phyloP scores from a whole-genome alignment of 2,113 vertebrate genomes.

The Cacatua alba region DNA sequence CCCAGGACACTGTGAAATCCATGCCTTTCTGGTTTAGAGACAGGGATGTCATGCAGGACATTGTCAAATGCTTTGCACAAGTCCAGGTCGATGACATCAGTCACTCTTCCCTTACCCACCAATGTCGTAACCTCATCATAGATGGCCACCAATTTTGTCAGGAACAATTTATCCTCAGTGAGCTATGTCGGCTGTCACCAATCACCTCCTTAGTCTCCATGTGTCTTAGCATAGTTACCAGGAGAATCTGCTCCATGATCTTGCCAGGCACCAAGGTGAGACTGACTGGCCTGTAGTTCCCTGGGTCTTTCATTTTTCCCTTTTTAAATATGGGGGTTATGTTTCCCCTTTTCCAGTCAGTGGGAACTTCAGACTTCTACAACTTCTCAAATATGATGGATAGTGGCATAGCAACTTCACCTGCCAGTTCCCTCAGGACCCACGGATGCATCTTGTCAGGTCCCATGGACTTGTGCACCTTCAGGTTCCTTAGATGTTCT shows the following conservation, averaged over 20 bases:
- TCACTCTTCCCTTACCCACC: neutral
- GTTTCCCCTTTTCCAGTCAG: neutral
- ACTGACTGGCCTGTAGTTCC: neutral
- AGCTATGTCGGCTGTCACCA: neutral
- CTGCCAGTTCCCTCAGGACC: neutral
- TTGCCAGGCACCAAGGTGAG: neutral
- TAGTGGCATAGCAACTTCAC: neutral
- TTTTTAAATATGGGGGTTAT: neutral
- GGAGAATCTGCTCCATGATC: neutral
- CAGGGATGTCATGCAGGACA: neutral
- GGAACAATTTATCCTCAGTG: neutral
- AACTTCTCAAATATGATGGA: neutral
- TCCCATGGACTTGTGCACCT: neutral
- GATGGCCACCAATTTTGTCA: neutral
- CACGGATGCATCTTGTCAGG: neutral
- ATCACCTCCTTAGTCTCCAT: neutral
- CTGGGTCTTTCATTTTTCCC: neutral
- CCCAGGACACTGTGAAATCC: neutral
- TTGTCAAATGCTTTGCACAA: neutral
- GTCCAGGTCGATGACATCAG: neutral
- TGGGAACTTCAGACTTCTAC: neutral
- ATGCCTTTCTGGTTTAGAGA: neutral
- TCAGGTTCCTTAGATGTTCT: neutral
- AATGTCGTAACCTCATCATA: neutral
- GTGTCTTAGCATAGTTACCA: neutral